Conservation (phyloP, 2,113 vertebrate genomes). For the Eptesicus fuscus region DNA sequence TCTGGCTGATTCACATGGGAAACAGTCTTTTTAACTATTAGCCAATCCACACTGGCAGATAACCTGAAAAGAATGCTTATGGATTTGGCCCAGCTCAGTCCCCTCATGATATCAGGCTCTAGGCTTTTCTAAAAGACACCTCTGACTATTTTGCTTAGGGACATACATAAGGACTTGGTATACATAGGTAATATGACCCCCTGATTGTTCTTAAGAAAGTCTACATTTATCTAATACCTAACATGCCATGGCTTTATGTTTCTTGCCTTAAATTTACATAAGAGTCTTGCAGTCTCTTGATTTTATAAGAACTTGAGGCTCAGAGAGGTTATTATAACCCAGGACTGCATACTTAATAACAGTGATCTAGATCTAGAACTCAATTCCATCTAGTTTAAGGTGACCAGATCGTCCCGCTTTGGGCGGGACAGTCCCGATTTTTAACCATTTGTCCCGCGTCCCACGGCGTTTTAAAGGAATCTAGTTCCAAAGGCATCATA, state of each 20-base stretch:
- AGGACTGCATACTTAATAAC: neutral
- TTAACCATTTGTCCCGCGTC: too few species aligned
- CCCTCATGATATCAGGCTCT: neutral
- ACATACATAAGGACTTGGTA: neutral
- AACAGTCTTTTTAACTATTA: neutral
- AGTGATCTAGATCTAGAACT: neutral
- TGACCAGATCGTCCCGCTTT: too few species aligned
- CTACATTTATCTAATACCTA: neutral
- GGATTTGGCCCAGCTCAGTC: neutral
- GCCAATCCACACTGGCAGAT: neutral
- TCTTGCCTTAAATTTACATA: neutral
- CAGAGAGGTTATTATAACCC: neutral
- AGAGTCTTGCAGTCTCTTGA: neutral
- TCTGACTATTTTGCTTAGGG: neutral
- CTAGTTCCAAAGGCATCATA: neutral
- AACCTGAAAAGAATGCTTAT: neutral
- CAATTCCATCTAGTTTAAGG: neutral
- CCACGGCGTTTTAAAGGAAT: too few species aligned
- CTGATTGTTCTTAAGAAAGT: neutral
- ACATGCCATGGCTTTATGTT: neutral
- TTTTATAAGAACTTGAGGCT: neutral
- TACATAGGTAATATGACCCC: neutral
- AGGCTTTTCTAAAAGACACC: neutral
- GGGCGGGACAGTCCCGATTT: too few species aligned
- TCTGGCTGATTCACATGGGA: neutral